Evolutionary conservation across 2,113 vertebrate genomes (phyloP).

Genomic region (Ranitomeya variabilis): DNA sequence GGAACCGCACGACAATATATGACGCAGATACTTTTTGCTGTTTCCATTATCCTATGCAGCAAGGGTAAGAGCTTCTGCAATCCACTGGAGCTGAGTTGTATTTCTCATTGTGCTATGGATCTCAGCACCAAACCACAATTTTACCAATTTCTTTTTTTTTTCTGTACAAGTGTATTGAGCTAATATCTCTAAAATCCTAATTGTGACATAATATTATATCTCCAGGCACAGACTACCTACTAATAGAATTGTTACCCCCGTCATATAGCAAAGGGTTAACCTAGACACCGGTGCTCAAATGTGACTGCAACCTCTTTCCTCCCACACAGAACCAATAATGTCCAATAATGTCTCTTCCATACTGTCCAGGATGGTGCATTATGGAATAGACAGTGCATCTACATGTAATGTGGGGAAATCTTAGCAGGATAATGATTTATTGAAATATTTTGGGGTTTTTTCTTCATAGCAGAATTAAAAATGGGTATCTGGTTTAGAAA

Average conservation of each 20-base stretch:
- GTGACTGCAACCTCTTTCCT: not conserved
- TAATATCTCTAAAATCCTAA: not conserved
- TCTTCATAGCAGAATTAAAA: not conserved
- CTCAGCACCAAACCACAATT: not conserved
- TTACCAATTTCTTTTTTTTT: not conserved
- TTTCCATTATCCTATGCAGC: not conserved
- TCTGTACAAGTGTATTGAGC: not conserved
- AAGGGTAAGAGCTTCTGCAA: not conserved
- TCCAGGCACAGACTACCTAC: not conserved
- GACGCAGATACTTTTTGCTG: slow-evolving; percentile 6
- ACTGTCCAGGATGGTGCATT: not conserved
- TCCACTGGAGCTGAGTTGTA: not conserved
- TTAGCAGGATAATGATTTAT: not conserved
- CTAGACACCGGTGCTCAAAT: not conserved
- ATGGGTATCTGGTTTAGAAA: not conserved
- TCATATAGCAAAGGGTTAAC: not conserved
- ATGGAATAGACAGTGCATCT: not conserved
- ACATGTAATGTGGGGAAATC: not conserved
- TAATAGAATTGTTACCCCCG: not conserved
- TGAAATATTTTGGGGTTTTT: not conserved
- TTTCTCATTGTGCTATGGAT: not conserved
- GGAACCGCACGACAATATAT: not conserved
- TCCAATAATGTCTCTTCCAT: not conserved
- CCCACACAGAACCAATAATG: not conserved
- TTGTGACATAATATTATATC: not conserved